Base-by-base conservation (phyloP, 2,888 invertebrate species). In the Orgyia antiqua region DNA sequence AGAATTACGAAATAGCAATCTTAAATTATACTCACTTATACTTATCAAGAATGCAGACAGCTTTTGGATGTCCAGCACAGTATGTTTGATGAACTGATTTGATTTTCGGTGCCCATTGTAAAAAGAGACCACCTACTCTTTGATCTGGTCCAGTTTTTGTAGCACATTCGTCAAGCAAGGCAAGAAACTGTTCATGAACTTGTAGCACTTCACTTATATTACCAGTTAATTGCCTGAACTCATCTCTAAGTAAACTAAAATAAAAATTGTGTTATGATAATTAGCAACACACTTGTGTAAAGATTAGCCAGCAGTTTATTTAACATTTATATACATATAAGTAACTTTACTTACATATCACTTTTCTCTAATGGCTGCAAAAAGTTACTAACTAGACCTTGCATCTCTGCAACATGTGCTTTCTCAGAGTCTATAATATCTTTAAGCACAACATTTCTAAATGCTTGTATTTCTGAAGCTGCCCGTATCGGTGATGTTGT, bases 391-490 rank as follows among this genome's bases (percentile, higher is more conserved):
- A 95, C 89, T 26, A 97, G 88, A 17, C 93, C 93, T 61, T 95
- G 94, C 68, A 98, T 88, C 77, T 98, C 97, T 3, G 93, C 91
- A 13, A 97, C 94, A 87, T 97, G 95, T 0, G 94, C 93, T 58
- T 91, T 92, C 78, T 98, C 98, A 4, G 97, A 96, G 68, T 98
- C 97, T 45, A 97, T 91, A 31, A 98, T 89, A 79, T 97, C 96
- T 71, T 93, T 93, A 21, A 97, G 87, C 24, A 97, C 96, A 45
- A 96, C 92, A 71, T 92, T 92, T 55, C 94, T 88, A 75, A 95
- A 95, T 37, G 93, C 91, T 66, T 93, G 93, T 48, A 89, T 89
- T 66, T 92, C 92, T 52, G 92, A 91, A 13, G 90, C 89, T 39
- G 89, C 89, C 50, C 90, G 72, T 44, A 90, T 89, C 21, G 91